Percentiles rank a stretch among this genome's conserved stretches.
phyloP scores from a whole-genome alignment of 2,888 invertebrate genomes.

The Dasysyrphus tricinctus region DNA sequence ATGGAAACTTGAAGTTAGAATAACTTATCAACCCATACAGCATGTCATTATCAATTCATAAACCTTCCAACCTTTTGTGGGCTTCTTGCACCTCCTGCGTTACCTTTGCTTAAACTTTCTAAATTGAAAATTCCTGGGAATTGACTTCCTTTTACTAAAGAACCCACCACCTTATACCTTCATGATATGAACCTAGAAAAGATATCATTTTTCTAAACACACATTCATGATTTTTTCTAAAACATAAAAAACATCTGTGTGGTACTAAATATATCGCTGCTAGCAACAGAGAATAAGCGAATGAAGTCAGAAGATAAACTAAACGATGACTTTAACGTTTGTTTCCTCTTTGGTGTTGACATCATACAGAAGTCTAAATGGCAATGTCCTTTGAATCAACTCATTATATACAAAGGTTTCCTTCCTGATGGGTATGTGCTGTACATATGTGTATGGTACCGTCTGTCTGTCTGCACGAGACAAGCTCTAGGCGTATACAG shows the following conservation, averaged over 20 bases:
- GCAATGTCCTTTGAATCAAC: slow-evolving; percentile 48
- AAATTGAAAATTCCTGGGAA: too few relatives aligned
- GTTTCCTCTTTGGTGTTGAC: slow-evolving; percentile 34
- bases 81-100: too few relatives aligned
- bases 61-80: too few relatives aligned
- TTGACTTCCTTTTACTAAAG: too few relatives aligned
- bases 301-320: slow-evolving; percentile 34
- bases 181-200: too few relatives aligned
- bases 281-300: neutral
- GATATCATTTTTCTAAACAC: too few relatives aligned
- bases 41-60: too few relatives aligned
- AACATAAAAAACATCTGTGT: neutral
- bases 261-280: neutral
- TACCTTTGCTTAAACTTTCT: too few relatives aligned
- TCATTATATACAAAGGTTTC: slow-evolving; percentile 30
- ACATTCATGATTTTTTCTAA: neutral
- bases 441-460: neutral
- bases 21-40: too few relatives aligned
- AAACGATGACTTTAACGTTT: slow-evolving; percentile 36
- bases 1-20: too few relatives aligned
- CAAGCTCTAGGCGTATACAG: slow-evolving; percentile 33
- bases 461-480: neutral
- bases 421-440: neutral
- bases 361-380: slow-evolving; percentile 27
- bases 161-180: too few relatives aligned